Base-by-base conservation (phyloP, 1,140 invertebrate species). In the Zaprionus lachaisei region DNA sequence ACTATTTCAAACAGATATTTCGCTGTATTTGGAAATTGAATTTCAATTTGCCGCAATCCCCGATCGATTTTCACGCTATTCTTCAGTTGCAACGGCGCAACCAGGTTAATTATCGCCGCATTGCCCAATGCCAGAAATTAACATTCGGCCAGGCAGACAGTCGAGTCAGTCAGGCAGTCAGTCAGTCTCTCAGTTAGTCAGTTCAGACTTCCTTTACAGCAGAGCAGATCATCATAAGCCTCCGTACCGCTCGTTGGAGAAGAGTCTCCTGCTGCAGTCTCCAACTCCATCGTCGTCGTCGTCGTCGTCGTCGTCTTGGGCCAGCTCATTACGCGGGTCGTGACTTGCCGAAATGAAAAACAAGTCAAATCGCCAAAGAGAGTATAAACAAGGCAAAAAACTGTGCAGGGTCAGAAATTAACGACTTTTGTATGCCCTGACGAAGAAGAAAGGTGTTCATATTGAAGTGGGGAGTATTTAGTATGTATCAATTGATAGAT, bases 301-400 rank as follows among this genome's bases (percentile, higher is more conserved):
- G 37, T 54, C 51, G 67, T 54, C 51, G 67, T 26, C 49, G 20
- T 49, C 47, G 47, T 49, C 44, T 49, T 55, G 57, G 67, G 63
- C 61, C 64, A 63, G 85, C 85, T 90, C 85, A 90, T 90, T 90
- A 90, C 85, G 86, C 79, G 85, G 85, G 85, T 90, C 85, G 85
- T 90, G 85, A 90, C 85, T 90, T 82, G 85, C 85, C 85, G 82
- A 90, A 90, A 90, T 91, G 82, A 85, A 82, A 90, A 90, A 89
- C 85, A 90, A 89, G 85, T 90, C 71, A 89, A 77, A 77, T 81
- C 85, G 75, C 65, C 61, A 77, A 47, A 80, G 78, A 74, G 78
- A 77, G 77, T 49, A 65, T 31, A 34, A 69, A 63, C 51, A 61
- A 70, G 37, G 73, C 49, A 68, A 63, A 77, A 81, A 85, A 76